Evolutionary conservation across 2,888 invertebrate genomes (phyloP).

Genomic region (Gryllus longicercus): DNA sequence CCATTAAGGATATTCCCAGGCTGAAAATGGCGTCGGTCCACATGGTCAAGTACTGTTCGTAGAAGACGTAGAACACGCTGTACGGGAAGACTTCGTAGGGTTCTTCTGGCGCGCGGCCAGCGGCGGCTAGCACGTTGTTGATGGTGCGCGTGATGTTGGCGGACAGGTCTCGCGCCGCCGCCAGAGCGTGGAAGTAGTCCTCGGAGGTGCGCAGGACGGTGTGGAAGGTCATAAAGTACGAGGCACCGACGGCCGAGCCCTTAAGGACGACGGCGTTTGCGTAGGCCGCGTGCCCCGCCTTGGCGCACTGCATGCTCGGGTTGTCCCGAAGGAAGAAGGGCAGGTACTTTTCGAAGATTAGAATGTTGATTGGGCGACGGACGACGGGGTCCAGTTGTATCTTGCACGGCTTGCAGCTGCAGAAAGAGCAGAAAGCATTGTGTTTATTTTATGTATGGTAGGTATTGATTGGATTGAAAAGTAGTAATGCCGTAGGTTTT

Average conservation of each 20-base stretch:
- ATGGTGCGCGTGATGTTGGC: conserved; percentile 77
- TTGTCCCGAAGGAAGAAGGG: conserved; percentile 59
- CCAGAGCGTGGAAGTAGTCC: conserved; percentile 86
- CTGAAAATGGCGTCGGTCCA: conserved; percentile 86
- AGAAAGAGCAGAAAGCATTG: too few relatives aligned
- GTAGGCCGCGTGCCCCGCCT: conserved; percentile 84
- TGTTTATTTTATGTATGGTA: too few relatives aligned
- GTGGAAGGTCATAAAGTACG: conserved; percentile 94
- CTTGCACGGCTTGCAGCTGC: neutral
- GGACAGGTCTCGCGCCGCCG: conserved; percentile 77
- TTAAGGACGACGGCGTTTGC: conserved; percentile 46
- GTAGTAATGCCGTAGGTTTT: too few relatives aligned
- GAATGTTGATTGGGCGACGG: neutral
- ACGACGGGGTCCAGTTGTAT: neutral
- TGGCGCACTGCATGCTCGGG: conserved; percentile 68
- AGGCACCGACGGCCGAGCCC: conserved; percentile 58
- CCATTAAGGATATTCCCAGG: conserved; percentile 80
- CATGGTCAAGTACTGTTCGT: conserved; percentile 97
- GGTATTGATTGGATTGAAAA: too few relatives aligned
- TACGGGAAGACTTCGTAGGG: conserved; percentile 77
- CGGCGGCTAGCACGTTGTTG: conserved; percentile 52
- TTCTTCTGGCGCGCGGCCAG: conserved; percentile 47
- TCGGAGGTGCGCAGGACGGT: conserved; percentile 81
- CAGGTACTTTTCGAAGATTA: neutral
- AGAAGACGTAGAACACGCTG: conserved; percentile 94